Evolutionary conservation across 1,140 invertebrate genomes (phyloP), one percentile per base, ranked within the genome.

Genomic region (Drosophila watanabei): DNA sequence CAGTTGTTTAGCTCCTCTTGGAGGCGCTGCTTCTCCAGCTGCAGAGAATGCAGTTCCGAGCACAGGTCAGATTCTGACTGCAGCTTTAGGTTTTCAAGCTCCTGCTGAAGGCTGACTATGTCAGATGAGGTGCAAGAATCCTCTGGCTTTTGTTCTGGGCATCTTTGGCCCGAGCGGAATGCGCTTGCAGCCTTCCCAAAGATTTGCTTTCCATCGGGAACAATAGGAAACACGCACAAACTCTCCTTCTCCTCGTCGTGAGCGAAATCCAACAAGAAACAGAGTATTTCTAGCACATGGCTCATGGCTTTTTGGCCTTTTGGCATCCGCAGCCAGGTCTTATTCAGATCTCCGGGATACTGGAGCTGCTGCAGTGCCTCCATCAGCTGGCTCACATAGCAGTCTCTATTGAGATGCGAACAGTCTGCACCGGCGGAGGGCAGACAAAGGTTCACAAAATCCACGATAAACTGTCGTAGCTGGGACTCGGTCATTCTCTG

Each of bases 241-340:
- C n/a, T 9, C 13, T 43, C 33, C 0, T 41, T 39, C 16, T 20
- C 18, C 18, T 18, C 33, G 5, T 52, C 30, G 30, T 43, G n/a
- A 28, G 33, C 39, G 35, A 76, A 60, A 37, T 87, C 79, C n/a
- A 80, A 24, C 9, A 82, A 41, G 60, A 87, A 87, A 37, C 72
- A 39, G 16, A 87, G 32, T n/a, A 87, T 32, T 20, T 62, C 54
- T 6, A 82, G 13, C 10, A 72, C 43, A 33, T 71, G 39, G 13
- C n/a, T 35, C 4, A 70, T 7, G 13, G 33, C 72, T 49, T 52
- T 57, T 28, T n/a, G 33, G 2, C 30, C 48, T 39, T 58, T 65
- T 14, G 83, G 83, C 56, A 56, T 41, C 18, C 39, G 14, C 7
- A 86, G 41, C 43, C 54, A 68, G 18, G 59, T 71, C 59, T 33